Conservation (phyloP, 2,113 vertebrate species). For the Xiphophorus couchianus region DNA sequence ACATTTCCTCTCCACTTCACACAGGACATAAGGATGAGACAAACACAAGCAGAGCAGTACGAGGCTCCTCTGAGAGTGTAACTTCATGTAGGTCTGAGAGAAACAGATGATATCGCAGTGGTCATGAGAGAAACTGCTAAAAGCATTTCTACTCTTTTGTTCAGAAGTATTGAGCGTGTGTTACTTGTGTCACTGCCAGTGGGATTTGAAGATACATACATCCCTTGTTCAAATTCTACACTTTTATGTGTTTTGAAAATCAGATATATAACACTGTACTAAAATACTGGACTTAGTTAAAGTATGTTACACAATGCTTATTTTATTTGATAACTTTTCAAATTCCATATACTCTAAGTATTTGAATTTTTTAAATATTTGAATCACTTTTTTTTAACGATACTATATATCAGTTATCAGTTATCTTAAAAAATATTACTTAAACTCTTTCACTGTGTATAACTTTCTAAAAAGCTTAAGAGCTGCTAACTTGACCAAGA, state of each 20-base stretch:
- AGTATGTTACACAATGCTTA: no score
- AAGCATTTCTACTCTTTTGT: slow-evolving; percentile 36
- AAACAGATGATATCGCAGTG: slow-evolving; percentile 50
- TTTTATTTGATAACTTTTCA: no score
- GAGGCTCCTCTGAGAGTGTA: slow-evolving; percentile 48
- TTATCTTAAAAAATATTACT: no score
- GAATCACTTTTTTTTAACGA: no score
- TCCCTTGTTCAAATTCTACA: neutral
- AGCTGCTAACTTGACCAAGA: no score
- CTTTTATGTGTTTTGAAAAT: neutral
- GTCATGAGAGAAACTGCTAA: slow-evolving; percentile 42
- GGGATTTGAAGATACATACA: slow-evolving; percentile 5
- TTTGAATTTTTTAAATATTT: no score
- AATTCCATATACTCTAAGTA: no score
- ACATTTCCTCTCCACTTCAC: slow-evolving; percentile 75
- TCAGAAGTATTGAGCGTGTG: slow-evolving; percentile 33
- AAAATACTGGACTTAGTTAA: no score
- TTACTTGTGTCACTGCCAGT: slow-evolving; percentile 6
- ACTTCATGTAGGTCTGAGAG: slow-evolving; percentile 31
- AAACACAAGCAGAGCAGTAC: slow-evolving; percentile 63
- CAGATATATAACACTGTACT: no score
- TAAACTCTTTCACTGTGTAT: no score
- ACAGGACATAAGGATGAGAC: slow-evolving; percentile 61
- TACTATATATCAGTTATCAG: no score
- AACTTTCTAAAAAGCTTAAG: no score